A percentile compares a stretch with the other conserved stretches of the same genome.
phyloP scores from a whole-genome alignment of 2,113 vertebrate species.

The Oophaga pumilio region DNA sequence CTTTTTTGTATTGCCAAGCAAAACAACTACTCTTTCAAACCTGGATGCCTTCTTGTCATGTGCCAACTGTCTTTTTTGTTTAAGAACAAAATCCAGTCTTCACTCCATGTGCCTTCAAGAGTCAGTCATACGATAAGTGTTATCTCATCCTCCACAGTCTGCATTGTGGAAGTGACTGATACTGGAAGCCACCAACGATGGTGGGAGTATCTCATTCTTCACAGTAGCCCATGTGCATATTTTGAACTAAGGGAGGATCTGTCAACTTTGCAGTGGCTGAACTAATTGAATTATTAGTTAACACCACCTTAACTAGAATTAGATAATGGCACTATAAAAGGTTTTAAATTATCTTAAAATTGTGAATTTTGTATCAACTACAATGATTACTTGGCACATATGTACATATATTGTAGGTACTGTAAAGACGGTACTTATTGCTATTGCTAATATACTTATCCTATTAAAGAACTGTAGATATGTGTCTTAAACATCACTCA shows the following conservation, averaged over 20 bases:
- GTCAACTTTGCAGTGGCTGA: not conserved
- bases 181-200: constrained; percentile 8
- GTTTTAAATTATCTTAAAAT: not conserved
- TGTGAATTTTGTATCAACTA: not conserved
- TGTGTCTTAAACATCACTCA: not conserved
- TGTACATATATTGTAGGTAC: too few species aligned
- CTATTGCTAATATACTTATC: not conserved
- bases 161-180: constrained; percentile 12
- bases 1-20: not conserved
- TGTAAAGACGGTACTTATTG: not conserved
- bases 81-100: not conserved
- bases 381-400: too few species aligned
- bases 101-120: not conserved
- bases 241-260: not conserved
- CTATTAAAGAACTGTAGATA: not conserved
- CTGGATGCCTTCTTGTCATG: not conserved
- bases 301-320: not conserved
- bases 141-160: not conserved
- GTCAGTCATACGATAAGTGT: constrained; percentile 16
- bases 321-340: not conserved
- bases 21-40: not conserved
- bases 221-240: not conserved
- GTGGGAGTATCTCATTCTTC: constrained; percentile 10
- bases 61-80: not conserved
- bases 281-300: not conserved